phyloP scores from a whole-genome alignment of 1,140 invertebrate species.

The Holotrichia oblita region DNA sequence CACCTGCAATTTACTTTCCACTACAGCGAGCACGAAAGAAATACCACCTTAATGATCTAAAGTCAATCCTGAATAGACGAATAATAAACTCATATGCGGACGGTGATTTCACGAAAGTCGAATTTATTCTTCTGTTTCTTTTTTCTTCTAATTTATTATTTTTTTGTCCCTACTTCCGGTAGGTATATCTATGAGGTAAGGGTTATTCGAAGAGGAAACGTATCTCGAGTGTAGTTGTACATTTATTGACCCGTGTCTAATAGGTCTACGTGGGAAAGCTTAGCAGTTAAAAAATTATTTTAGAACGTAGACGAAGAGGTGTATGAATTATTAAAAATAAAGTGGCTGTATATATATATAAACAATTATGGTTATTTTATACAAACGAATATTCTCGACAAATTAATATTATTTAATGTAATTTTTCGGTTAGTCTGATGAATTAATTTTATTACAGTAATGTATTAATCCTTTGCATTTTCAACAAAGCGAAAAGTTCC shows the following conservation, averaged over 20 bases:
- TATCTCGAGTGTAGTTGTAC: constrained; percentile 25
- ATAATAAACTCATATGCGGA: constrained; percentile 15
- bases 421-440: too few species aligned
- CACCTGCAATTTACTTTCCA: background rate
- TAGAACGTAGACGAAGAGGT: background rate
- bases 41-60: constrained; percentile 23
- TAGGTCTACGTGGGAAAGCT: constrained; percentile 24
- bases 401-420: too few species aligned
- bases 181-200: background rate
- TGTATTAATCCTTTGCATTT: too few species aligned
- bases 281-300: background rate
- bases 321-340: background rate
- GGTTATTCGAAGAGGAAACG: constrained; percentile 30
- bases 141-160: constrained; percentile 25
- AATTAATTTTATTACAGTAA: too few species aligned
- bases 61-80: constrained; percentile 18
- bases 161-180: constrained; percentile 26
- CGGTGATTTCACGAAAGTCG: constrained; percentile 23
- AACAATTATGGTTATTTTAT: too few species aligned
- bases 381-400: too few species aligned
- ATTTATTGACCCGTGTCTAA: constrained; percentile 27
- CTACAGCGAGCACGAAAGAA: constrained; percentile 13
- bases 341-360: too few species aligned
- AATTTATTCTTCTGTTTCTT: background rate
- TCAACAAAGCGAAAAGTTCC: background rate